Conservation (phyloP, 2,888 invertebrate species). For the Maniola hyperantus region DNA sequence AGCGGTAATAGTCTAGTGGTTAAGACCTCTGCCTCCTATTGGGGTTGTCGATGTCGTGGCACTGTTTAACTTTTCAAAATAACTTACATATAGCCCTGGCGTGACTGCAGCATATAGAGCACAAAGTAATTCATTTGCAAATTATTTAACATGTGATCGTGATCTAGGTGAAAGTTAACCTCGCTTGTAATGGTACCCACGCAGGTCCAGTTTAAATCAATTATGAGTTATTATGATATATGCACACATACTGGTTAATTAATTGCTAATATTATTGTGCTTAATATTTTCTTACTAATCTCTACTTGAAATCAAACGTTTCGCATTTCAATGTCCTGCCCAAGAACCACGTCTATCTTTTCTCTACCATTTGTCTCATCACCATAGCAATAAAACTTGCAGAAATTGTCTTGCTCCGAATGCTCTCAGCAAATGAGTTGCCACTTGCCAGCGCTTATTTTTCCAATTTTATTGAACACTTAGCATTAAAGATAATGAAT, state of each 20-base stretch:
- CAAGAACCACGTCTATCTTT: not conserved
- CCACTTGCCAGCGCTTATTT: too few relatives aligned
- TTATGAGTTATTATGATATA: conserved; percentile 41
- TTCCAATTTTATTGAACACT: too few relatives aligned
- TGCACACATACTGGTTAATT: conserved; percentile 44
- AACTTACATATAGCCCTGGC: conserved; percentile 52
- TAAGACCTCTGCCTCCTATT: too few relatives aligned
- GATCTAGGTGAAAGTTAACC: conserved; percentile 72
- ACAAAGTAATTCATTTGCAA: conserved; percentile 66
- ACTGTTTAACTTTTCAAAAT: too few relatives aligned
- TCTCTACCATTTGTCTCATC: too few relatives aligned
- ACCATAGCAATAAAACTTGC: too few relatives aligned
- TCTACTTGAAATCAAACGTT: not conserved
- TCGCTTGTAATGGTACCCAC: conserved; percentile 43
- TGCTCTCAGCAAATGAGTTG: too few relatives aligned
- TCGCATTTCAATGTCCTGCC: conserved; percentile 3
- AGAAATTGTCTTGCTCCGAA: too few relatives aligned
- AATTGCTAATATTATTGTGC: conserved; percentile 28
- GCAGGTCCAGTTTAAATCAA: conserved; percentile 46
- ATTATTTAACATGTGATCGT: conserved; percentile 56
- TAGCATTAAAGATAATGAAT: too few relatives aligned
- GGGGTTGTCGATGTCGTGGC: too few relatives aligned
- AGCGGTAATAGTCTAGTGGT: too few relatives aligned
- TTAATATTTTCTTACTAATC: not conserved
- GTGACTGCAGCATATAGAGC: conserved; percentile 61